Base-by-base conservation (phyloP, 2,888 invertebrate species). In the Himalopsyche japonica region DNA sequence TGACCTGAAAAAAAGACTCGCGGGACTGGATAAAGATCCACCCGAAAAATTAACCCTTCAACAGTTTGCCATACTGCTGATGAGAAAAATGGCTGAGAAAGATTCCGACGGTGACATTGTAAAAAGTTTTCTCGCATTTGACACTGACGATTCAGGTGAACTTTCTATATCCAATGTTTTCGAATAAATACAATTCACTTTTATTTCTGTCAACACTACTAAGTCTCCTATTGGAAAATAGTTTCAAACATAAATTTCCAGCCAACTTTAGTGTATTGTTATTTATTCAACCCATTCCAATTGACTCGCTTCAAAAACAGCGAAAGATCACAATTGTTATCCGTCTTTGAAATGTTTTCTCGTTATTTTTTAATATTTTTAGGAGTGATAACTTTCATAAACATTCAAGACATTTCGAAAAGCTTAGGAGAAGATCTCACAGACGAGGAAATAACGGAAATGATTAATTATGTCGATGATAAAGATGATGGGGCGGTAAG, bases 361-460 rank as follows among this genome's bases (percentile, higher is more conserved):
- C 8, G 34, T 7, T 7, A 7, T 43, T 43, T 15, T 15, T 15
- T 43, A 3, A 1, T 15, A 20, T 57, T 57, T 57, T 2, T 20
- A 57, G 57, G 57, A 20, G 20, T 20, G 57, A 20, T 57, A 57
- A 57, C 57, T 8, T 20, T 57, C 2, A 20, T 10, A 0, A 91
- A 92, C 84, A 85, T 92, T 5, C 92, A 91, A 87, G 85, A 88
- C 15, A 92, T 92, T 0, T 89, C 90, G 0, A 87, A 90, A 64
- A 89, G 91, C 15, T 88, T 92, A 3, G 91, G 89, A 0, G 88
- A 88, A 4, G 86, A 89, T 86, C 87, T 92, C 27, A 90, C 91
- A 8, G 92, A 92, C 87, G 91, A 92, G 88, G 91, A 92, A 88
- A 91, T 92, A 47, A 90, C 91, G 48, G 92, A 92, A 87, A 92